Evolutionary conservation across 2,888 invertebrate species (phyloP).

Genomic region (Cephus runcator): DNA sequence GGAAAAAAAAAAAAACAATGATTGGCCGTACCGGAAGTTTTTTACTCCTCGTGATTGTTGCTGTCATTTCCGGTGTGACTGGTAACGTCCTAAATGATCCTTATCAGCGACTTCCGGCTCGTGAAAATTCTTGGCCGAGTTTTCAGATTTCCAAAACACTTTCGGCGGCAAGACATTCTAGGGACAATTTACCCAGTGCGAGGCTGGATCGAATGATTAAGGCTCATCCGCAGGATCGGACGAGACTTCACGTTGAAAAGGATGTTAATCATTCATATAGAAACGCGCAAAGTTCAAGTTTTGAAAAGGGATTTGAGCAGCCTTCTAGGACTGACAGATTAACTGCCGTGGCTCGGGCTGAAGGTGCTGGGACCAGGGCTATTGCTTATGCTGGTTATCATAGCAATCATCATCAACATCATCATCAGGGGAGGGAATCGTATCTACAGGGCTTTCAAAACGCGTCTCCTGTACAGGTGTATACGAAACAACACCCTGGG

Average conservation of each 20-base stretch:
- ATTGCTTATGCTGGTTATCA: conserved; percentile 45
- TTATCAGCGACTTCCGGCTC: background rate
- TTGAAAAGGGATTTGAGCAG: background rate
- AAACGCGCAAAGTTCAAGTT: conserved; percentile 7
- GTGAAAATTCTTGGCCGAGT: conserved; percentile 1
- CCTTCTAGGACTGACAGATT: conserved; percentile 36
- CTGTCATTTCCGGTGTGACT: conserved; percentile 8
- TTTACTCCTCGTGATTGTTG: background rate
- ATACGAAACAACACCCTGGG: conserved; percentile 57
- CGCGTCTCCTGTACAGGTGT: conserved; percentile 34
- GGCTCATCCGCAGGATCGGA: background rate
- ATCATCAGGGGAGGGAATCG: conserved; percentile 25
- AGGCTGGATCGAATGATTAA: background rate
- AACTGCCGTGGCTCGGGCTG: conserved; percentile 40
- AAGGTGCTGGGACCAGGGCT: conserved; percentile 43
- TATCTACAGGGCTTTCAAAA: conserved; percentile 33
- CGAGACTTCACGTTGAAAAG: background rate
- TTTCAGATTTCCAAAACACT: background rate
- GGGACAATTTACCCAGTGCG: background rate
- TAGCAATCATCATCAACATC: conserved; percentile 42
- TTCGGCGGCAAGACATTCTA: background rate
- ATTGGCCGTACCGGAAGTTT: background rate
- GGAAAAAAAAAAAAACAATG: background rate
- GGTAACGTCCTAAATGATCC: background rate
- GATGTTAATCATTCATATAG: background rate